Conservation (phyloP, 2,113 vertebrate species). For the Microcebus murinus region DNA sequence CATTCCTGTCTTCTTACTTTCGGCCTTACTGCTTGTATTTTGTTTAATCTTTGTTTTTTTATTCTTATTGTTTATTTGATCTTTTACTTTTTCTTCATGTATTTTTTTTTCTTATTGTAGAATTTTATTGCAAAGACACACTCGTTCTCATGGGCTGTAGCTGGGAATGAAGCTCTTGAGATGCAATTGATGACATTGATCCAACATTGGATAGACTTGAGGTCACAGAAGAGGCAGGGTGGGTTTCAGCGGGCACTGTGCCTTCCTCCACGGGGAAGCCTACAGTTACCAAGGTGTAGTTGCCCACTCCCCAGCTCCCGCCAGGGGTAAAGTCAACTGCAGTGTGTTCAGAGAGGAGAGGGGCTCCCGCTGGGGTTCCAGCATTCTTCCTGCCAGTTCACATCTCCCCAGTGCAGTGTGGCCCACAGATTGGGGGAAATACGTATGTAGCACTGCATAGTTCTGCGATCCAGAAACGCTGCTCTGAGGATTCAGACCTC, state of each 20-base stretch:
- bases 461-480: not conserved
- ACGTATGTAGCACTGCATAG: rapidly evolving
- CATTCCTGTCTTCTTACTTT: not conserved
- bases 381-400: not conserved
- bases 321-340: rapidly evolving
- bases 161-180: not conserved
- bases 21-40: not conserved
- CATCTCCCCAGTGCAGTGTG: not conserved
- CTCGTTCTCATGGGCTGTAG: not conserved
- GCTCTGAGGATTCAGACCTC: not conserved
- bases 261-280: not conserved
- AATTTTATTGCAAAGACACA: no score
- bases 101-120: not conserved
- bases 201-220: rapidly evolving
- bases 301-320: not conserved
- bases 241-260: rapidly evolving
- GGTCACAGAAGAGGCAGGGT: not conserved
- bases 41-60: not conserved
- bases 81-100: not conserved
- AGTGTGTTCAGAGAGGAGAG: not conserved
- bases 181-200: rapidly evolving
- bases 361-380: no score
- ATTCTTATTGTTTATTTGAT: not conserved
- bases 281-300: no score
- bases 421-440: no score